phyloP scores from a whole-genome alignment of 1,140 invertebrate species.

The Dermatophagoides farinae region DNA sequence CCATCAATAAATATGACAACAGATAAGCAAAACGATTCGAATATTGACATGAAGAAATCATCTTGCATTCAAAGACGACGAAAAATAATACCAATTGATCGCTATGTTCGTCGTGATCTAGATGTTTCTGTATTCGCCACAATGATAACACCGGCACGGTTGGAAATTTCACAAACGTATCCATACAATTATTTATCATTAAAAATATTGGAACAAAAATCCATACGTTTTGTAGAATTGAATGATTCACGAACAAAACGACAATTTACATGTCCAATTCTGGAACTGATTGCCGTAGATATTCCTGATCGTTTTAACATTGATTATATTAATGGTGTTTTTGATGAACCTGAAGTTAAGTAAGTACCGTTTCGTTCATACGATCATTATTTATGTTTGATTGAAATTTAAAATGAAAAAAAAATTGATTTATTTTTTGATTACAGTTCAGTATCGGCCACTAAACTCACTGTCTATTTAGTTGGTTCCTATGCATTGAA shows the following conservation, averaged over 20 bases:
- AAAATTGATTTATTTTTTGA: not conserved
- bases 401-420: not conserved
- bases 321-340: not conserved
- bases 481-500: constrained; percentile 1
- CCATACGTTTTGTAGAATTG: not conserved
- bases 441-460: not conserved
- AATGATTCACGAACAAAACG: not conserved
- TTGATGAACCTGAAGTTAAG: not conserved
- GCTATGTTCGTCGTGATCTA: not conserved
- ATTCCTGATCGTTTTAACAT: not conserved
- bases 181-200: not conserved
- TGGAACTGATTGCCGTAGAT: not conserved
- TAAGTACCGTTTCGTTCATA: not conserved
- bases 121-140: not conserved
- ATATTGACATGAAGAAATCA: not conserved
- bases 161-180: not conserved
- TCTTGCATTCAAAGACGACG: too few relatives aligned
- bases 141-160: not conserved
- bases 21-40: not conserved
- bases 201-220: not conserved
- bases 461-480: not conserved
- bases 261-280: not conserved
- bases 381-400: not conserved
- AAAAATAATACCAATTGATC: not conserved
- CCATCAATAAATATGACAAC: not conserved